phyloP scores from a whole-genome alignment of 2,797 vertebrate genomes.

The Anabacerthia variegaticeps region DNA sequence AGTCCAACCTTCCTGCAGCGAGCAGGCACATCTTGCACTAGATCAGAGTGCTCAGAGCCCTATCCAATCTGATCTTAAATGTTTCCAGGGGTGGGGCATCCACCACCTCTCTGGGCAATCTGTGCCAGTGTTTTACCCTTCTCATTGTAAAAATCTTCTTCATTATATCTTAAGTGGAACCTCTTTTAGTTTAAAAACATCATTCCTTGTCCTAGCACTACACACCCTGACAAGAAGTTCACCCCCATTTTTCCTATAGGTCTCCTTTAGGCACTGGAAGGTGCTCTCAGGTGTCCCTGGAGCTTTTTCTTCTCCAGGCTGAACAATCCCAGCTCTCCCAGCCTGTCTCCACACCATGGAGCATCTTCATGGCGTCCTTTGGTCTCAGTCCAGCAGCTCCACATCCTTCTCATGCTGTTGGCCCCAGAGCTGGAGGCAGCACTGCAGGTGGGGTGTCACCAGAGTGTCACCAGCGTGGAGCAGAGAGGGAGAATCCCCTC shows the following conservation, averaged over 20 bases:
- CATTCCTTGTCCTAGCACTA: fast-evolving
- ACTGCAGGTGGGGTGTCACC: background rate
- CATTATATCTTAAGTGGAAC: background rate
- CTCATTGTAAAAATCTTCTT: fast-evolving
- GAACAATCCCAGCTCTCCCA: background rate
- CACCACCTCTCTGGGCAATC: background rate
- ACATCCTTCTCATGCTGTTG: fast-evolving
- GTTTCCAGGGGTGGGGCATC: background rate
- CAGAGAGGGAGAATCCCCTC: background rate
- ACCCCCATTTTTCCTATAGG: fast-evolving
- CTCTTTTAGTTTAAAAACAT: background rate
- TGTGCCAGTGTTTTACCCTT: background rate
- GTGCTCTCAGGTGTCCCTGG: fast-evolving
- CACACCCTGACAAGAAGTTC: background rate
- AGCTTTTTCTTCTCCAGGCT: background rate
- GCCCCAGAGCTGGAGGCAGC: fast-evolving
- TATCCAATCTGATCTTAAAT: fast-evolving
- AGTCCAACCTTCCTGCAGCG: fast-evolving
- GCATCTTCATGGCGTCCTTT: fast-evolving
- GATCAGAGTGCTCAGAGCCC: background rate
- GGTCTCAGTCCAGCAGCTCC: fast-evolving
- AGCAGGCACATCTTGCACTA: background rate
- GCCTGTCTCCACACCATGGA: fast-evolving
- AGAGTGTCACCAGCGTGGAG: fast-evolving
- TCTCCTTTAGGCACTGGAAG: background rate